Conservation (phyloP, 2,888 invertebrate species). For the Portevinia maculata region DNA sequence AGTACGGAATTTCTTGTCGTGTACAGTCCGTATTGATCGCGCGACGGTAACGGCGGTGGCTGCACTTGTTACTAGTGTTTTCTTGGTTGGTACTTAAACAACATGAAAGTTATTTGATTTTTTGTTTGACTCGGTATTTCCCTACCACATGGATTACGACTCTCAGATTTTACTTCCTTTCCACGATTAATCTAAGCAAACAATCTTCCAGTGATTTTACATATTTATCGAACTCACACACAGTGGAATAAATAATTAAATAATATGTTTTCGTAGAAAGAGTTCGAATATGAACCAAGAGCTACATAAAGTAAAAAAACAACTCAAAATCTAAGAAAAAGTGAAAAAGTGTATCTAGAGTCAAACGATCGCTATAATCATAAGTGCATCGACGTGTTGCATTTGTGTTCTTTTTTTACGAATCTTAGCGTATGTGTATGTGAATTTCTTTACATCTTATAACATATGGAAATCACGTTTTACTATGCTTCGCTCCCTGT, state of each 20-base stretch:
- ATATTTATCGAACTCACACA: conserved; percentile 3
- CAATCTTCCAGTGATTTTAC: conserved; percentile 55
- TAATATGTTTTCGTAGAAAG: conserved; percentile 20
- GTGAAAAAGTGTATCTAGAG: conserved; percentile 43
- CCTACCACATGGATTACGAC: conserved; percentile 29
- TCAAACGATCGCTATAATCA: conserved; percentile 29
- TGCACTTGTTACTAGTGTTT: conserved; percentile 59
- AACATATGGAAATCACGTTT: conserved; percentile 66
- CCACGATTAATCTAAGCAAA: conserved; percentile 36
- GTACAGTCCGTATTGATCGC: conserved; percentile 72
- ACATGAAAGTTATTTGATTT: not conserved
- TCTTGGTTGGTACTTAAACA: conserved; percentile 52
- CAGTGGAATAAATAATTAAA: conserved; percentile 6
- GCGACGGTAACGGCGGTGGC: conserved; percentile 67
- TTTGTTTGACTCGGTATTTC: conserved; percentile 6
- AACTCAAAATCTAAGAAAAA: conserved; percentile 24
- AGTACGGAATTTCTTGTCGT: conserved; percentile 55
- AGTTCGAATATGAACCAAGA: not conserved
- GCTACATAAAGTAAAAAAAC: conserved; percentile 4
- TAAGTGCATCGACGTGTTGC: conserved; percentile 61
- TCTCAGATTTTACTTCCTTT: conserved; percentile 6
- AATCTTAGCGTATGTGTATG: conserved; percentile 16
- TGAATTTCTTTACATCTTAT: conserved; percentile 33
- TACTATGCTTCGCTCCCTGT: conserved; percentile 17
- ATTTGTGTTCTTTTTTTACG: conserved; percentile 25